Conservation (phyloP, 2,113 vertebrate species). For the Notiomystis cincta region DNA sequence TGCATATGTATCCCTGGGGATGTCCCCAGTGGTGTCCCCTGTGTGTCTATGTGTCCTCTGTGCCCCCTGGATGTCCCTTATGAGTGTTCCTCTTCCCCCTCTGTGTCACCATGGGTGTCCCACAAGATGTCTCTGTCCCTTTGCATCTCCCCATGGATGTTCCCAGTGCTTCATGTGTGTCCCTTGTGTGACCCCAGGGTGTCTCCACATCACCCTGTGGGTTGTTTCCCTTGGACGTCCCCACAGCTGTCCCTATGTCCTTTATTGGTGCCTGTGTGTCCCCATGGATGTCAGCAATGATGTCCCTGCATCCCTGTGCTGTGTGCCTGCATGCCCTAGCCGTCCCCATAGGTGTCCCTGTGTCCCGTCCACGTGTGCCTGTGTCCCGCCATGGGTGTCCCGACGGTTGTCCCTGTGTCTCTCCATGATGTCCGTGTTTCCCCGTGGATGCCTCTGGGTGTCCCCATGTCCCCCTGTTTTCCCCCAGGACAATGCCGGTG, state of each 20-base stretch:
- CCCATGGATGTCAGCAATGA: neutral
- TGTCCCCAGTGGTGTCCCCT: neutral
- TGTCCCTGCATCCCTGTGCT: neutral
- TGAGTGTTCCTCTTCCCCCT: neutral
- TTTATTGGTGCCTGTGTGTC: neutral
- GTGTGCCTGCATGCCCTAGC: too few species aligned
- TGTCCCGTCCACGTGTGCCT: neutral
- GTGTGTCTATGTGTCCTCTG: neutral
- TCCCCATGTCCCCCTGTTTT: neutral
- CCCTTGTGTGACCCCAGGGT: neutral
- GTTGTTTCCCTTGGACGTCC: neutral
- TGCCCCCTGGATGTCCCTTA: neutral
- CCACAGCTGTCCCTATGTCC: neutral
- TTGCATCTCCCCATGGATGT: neutral
- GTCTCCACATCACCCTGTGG: neutral
- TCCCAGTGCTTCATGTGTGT: neutral
- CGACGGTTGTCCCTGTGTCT: neutral
- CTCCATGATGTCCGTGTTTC: neutral
- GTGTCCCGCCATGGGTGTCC: neutral
- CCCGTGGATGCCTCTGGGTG: fast-evolving
- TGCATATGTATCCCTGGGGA: neutral
- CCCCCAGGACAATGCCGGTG: neutral
- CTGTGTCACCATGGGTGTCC: neutral
- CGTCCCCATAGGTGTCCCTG: neutral
- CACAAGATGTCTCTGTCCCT: neutral